Evolutionary conservation across 2,888 invertebrate genomes (phyloP).

Genomic region (Hydroisotoma schaefferi): DNA sequence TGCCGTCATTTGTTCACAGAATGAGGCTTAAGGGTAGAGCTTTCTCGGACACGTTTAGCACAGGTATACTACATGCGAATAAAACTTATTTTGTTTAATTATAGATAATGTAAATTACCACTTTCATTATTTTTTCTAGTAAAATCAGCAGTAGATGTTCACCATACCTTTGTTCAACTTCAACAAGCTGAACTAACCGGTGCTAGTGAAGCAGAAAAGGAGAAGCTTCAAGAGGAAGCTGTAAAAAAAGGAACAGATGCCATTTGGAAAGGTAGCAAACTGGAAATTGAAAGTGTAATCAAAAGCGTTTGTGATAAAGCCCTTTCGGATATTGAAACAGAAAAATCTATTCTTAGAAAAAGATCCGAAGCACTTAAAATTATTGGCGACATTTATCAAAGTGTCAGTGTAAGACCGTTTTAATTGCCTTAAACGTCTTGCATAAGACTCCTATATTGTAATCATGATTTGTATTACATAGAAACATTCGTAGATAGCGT

Average conservation of each 20-base stretch:
- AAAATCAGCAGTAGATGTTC: slow-evolving; percentile 48
- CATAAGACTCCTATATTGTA: too few relatives aligned
- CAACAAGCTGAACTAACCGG: slow-evolving; percentile 48
- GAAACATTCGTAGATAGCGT: background rate
- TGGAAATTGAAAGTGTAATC: slow-evolving; percentile 48
- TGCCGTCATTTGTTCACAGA: slow-evolving; percentile 46
- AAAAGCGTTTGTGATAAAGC: slow-evolving; percentile 43
- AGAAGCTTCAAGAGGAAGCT: slow-evolving; percentile 45
- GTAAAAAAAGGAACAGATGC: slow-evolving; percentile 47
- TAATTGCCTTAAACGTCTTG: slow-evolving; percentile 29
- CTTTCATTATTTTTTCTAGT: slow-evolving; percentile 36
- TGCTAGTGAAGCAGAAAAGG: slow-evolving; percentile 41
- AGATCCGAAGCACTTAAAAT: slow-evolving; percentile 47
- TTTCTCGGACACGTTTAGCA: slow-evolving; percentile 41
- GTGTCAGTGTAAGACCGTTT: slow-evolving; percentile 21
- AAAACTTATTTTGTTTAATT: background rate
- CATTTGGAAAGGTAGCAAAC: slow-evolving; percentile 48
- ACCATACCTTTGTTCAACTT: slow-evolving; percentile 46
- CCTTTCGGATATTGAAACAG: slow-evolving; percentile 29
- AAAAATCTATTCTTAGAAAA: slow-evolving; percentile 33
- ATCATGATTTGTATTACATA: background rate
- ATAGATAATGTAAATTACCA: slow-evolving; percentile 4
- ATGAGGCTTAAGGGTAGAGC: slow-evolving; percentile 48
- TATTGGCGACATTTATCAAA: slow-evolving; percentile 47
- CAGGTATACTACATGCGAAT: slow-evolving; percentile 18